Evolutionary conservation across 2,797 vertebrate genomes (phyloP), one percentile per base, ranked within the genome.

Genomic region (Poeciliopsis presidionis): DNA sequence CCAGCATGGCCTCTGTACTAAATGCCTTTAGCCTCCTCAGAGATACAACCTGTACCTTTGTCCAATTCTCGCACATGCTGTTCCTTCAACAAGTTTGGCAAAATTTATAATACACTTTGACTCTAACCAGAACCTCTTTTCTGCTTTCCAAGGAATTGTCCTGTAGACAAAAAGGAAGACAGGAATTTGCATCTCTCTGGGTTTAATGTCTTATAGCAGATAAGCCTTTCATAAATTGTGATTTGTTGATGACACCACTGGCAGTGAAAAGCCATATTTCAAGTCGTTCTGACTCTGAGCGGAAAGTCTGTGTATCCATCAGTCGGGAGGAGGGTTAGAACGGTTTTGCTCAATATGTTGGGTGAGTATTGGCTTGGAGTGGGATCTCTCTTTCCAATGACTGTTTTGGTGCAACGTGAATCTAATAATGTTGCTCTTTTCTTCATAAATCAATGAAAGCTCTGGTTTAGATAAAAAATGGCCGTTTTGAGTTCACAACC

Each of bases 201-300:
- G 75, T 92, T 93, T 90, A 91, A 89, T 91, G 83, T 91, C 89
- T 93, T 94, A 90, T 91, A 91, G 78, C 83, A 91, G 92, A 94
- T 87, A 86, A 86, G 85, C 89, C 80, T 79, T 84, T 79, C 85
- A 89, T 93, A 91, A 95, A 92, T 94, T 92, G 33, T 77, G 80
- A 84, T 86, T 86, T 84, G 84, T 93, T 92, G 93, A 90, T 86
- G 84, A 81, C 83, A 88, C 51, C 22, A 76, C 71, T 83, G 82
- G 77, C 77, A 90, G 84, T 79, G 82, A 87, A 92, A 91, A 93
- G 84, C 71, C 81, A 85, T 84, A 77, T 91, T 89, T 89, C 65
- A 86, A 86, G 87, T 81, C 84, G 84, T 75, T 84, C 39, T 79
- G 78, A 75, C 82, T 84, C 87, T 73, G 55, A 75, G 61, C 81